Evolutionary conservation across 2,113 vertebrate genomes (phyloP), one percentile per base, ranked within the genome.

Genomic region (Manacus vitellinus): DNA sequence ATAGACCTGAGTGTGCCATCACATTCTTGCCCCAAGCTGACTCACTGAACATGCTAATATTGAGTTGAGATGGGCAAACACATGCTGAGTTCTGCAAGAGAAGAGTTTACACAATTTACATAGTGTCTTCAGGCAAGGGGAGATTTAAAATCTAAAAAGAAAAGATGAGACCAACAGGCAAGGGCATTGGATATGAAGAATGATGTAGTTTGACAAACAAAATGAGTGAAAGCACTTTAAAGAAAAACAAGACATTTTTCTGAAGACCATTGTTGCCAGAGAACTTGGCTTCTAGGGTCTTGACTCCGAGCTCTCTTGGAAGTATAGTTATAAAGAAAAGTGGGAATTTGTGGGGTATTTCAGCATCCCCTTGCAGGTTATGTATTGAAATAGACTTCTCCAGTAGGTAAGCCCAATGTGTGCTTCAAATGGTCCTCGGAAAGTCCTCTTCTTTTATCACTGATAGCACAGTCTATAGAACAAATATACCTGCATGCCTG

Each of bases 401-500:
- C 12, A 52, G 19, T 49, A 88, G 61, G 27, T 0, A 10, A 75
- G 30, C 20, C 39, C 22, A 33, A 3, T 8, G 4, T 21, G 27
- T 63, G 13, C 44, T 88, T 68, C 21, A 22, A 3, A 17, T 30
- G 18, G 19, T 59, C 44, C 44, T 55, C 22, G 31, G 35, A 13
- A 81, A 44, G 14, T 12, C 14, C 10, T 41, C 5, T 8, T 85
- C n/a, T 83, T 73, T 44, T 13, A 7, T 31, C 49, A 25, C 15
- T 37, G 37, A 6, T 17, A 62, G 35, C 20, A n/a, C 4, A 58
- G 41, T 49, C 49, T 68, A 15, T 9, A 62, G 56, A 72, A 8
- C 24, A 68, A 65, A 56, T 18, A 55, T 3, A 12, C 5, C 10
- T 74, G 8, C 0, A 0, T 46, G 13, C 47, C 15, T 33, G 14